These are phyloP conservation scores for Noturus placidus DNA, from an alignment of 2,113 vertebrate genomes.

Conservation along the genomic window DNA sequence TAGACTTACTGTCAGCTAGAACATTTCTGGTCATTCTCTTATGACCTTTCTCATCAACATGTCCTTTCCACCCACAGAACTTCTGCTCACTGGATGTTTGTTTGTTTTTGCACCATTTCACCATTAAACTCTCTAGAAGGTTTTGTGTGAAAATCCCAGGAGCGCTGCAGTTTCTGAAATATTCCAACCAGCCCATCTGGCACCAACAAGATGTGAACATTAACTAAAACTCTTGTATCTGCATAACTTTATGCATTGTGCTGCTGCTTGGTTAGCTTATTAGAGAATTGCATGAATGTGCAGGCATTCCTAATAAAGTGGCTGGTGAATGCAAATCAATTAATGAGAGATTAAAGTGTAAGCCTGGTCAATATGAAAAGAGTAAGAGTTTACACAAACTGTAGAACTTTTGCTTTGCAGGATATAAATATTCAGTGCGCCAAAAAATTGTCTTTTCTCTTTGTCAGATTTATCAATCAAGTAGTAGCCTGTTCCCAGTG, in stretches of 20 bases:
- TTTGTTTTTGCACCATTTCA: background rate
- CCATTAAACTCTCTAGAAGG: background rate
- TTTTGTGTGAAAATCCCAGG: background rate
- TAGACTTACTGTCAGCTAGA: background rate
- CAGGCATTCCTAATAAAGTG: background rate
- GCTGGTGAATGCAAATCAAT: background rate
- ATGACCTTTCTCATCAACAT: background rate
- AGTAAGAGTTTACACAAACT: background rate
- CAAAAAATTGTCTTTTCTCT: background rate
- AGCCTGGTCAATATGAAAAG: background rate
- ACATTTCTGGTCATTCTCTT: background rate
- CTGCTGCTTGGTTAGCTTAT: background rate
- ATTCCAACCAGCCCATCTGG: background rate
- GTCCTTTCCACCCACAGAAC: background rate
- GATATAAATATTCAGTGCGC: background rate
- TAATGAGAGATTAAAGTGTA: background rate
- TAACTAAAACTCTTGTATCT: background rate
- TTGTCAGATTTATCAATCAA: background rate
- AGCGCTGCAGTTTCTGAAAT: background rate
- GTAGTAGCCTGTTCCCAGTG: background rate
- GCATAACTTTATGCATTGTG: background rate
- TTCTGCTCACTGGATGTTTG: background rate
- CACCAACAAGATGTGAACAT: background rate
- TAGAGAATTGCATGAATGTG: background rate
- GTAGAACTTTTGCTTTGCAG: background rate